Conservation (phyloP, 2,888 invertebrate species). For the Bombyx huttoni region DNA sequence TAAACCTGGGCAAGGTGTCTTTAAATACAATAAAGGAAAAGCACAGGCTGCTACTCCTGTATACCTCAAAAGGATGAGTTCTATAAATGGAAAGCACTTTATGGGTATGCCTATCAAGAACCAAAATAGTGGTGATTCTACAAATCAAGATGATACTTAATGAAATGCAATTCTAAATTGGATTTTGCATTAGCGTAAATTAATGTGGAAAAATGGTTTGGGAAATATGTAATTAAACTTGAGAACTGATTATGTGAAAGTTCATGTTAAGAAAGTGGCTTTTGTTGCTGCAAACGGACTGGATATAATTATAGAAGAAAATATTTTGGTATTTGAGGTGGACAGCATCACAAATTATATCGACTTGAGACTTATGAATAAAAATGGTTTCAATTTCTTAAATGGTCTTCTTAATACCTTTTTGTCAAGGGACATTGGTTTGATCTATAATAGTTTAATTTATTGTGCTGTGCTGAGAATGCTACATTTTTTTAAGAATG, state of each 20-base stretch:
- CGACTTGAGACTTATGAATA: too few relatives aligned
- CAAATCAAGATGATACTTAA: conserved; percentile 46
- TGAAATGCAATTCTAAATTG: background rate
- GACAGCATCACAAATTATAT: too few relatives aligned
- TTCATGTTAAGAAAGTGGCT: too few relatives aligned
- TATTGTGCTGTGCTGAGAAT: too few relatives aligned
- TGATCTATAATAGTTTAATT: too few relatives aligned
- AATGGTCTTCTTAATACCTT: too few relatives aligned
- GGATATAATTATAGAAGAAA: background rate
- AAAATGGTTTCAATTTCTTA: too few relatives aligned
- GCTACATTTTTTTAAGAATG: too few relatives aligned
- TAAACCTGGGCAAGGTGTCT: conserved; percentile 83
- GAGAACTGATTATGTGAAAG: background rate
- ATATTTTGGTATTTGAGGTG: too few relatives aligned
- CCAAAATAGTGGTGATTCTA: conserved; percentile 28
- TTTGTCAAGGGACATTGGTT: too few relatives aligned
- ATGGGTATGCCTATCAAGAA: conserved; percentile 84
- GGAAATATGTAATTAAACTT: background rate
- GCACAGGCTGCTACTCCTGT: conserved; percentile 27
- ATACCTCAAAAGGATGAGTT: conserved; percentile 55
- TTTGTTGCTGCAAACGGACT: background rate
- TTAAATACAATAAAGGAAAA: conserved; percentile 79
- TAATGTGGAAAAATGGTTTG: background rate
- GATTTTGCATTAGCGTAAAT: too few relatives aligned
- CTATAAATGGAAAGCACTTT: conserved; percentile 73